phyloP scores from a whole-genome alignment of 1,140 invertebrate species.

The Brachionus asplanchnoidis region DNA sequence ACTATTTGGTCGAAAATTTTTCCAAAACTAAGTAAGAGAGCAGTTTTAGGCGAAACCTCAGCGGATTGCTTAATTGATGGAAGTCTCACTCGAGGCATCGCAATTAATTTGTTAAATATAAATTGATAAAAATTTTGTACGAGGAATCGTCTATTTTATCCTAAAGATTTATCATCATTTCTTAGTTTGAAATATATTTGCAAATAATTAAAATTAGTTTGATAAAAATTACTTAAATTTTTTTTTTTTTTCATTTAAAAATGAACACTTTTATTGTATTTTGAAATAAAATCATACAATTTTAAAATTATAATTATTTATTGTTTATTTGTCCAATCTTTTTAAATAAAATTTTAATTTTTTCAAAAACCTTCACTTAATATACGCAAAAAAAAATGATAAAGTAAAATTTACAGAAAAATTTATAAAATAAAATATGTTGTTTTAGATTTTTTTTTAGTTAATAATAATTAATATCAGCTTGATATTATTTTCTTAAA shows the following conservation, averaged over 20 bases:
- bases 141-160: neutral
- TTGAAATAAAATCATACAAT: no score
- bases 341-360: no score
- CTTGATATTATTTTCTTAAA: no score
- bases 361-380: no score
- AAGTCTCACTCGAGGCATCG: neutral
- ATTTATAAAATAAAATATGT: no score
- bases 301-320: no score
- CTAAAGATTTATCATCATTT: neutral
- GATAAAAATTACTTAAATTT: neutral
- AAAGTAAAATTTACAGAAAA: no score
- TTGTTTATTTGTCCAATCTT: no score
- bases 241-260: neutral
- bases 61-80: neutral
- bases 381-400: no score
- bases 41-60: neutral
- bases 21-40: constrained; percentile 44
- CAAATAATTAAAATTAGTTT: neutral
- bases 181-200: neutral
- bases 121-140: neutral
- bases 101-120: neutral
- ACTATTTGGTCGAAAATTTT: constrained; percentile 48
- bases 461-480: no score
- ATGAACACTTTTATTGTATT: no score
- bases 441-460: no score